Percentiles rank a stretch among this genome's conserved stretches.
These are phyloP conservation scores for Ardeotis arabs DNA, from an alignment of 2,113 vertebrate genomes.

Conservation along the genomic window DNA sequence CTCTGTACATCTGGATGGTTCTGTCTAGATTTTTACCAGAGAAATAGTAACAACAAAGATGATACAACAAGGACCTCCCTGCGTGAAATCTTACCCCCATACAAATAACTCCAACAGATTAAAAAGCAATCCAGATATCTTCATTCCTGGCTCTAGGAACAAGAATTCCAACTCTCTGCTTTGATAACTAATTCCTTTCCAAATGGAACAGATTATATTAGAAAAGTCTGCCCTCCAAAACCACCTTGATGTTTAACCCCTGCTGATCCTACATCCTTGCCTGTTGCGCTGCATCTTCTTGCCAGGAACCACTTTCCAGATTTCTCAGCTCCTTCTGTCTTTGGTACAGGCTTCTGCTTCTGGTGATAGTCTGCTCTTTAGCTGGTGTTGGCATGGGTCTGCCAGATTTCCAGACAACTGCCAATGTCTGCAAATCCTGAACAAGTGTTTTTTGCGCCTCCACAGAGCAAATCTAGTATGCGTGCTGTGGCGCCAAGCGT, in stretches of 20 bases:
- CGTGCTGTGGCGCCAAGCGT: rapidly evolving
- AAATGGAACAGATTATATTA: background rate
- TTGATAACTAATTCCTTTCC: background rate
- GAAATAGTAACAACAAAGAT: background rate
- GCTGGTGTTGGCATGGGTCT: background rate
- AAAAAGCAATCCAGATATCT: background rate
- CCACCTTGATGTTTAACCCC: background rate
- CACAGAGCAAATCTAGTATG: background rate
- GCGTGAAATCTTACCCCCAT: background rate
- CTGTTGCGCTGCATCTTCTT: background rate
- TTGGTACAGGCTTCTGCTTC: background rate
- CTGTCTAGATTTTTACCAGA: background rate
- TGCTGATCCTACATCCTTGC: background rate
- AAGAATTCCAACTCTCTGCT: background rate
- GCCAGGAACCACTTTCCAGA: background rate
- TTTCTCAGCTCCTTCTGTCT: background rate
- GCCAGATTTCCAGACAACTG: background rate
- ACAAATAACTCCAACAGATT: background rate
- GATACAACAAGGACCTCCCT: background rate
- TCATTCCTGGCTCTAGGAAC: background rate
- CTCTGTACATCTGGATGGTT: background rate
- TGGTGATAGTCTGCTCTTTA: background rate
- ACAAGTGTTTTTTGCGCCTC: background rate
- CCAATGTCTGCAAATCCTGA: background rate
- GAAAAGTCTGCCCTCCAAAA: background rate